Percentiles rank a stretch among this genome's conserved stretches.
Evolutionary conservation across 2,888 invertebrate genomes (phyloP).

Genomic region (Trichogramma dendrolimi): DNA sequence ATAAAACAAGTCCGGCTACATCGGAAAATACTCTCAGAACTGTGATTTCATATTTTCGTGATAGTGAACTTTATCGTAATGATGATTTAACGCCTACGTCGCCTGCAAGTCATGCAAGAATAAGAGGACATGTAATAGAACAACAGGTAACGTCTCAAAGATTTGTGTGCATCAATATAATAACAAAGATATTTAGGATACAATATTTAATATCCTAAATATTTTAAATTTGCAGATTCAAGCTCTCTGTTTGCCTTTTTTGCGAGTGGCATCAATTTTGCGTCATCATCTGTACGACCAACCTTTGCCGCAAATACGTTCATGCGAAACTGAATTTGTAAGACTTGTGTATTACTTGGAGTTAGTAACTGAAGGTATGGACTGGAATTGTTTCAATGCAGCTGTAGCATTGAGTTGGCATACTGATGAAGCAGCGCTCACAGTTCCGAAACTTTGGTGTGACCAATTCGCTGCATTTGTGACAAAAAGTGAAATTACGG

Average conservation of each 20-base stretch:
- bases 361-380: constrained; percentile 65
- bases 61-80: constrained; percentile 39
- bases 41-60: constrained; percentile 42
- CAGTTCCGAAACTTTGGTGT: constrained; percentile 65
- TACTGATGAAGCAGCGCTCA: constrained; percentile 50
- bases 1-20: constrained; percentile 31
- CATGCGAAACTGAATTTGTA: constrained; percentile 70
- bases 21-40: constrained; percentile 41
- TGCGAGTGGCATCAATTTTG: constrained; percentile 78
- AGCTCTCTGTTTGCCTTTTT: constrained; percentile 75
- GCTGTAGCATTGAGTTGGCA: constrained; percentile 63
- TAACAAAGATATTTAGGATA: neutral
- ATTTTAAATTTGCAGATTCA: constrained; percentile 59
- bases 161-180: neutral
- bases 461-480: constrained; percentile 61
- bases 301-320: constrained; percentile 65
- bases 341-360: constrained; percentile 75
- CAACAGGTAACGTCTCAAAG: constrained; percentile 21
- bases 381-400: constrained; percentile 64
- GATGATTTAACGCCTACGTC: constrained; percentile 25
- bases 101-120: constrained; percentile 20
- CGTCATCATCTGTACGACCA: constrained; percentile 79
- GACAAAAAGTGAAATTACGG: constrained; percentile 57
- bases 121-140: constrained; percentile 27
- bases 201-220: neutral